Evolutionary conservation across 2,888 invertebrate genomes (phyloP).

Genomic region (Malthinus seriepunctatus): DNA sequence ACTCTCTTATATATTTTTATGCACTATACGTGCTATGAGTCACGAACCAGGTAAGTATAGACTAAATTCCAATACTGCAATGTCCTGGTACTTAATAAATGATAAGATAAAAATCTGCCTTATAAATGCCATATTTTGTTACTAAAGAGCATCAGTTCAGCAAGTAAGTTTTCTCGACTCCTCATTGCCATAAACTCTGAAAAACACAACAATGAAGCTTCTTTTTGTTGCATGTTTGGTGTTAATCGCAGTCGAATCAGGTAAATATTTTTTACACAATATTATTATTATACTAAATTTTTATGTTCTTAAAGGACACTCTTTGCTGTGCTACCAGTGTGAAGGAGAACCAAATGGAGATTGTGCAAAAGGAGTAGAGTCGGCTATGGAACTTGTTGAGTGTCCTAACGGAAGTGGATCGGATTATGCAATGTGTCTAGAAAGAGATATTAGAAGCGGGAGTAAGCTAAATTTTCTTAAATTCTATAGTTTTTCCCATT

Average conservation of each 20-base stretch:
- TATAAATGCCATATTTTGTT: too few relatives aligned
- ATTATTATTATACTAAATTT: too few relatives aligned
- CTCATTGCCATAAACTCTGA: too few relatives aligned
- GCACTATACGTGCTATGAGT: too few relatives aligned
- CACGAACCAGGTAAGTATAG: too few relatives aligned
- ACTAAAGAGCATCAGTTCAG: too few relatives aligned
- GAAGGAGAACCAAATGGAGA: constrained; percentile 2
- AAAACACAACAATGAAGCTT: background rate
- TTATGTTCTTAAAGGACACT: background rate
- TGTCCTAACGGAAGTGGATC: background rate
- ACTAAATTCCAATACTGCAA: too few relatives aligned
- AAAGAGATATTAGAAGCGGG: background rate
- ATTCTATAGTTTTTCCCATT: background rate
- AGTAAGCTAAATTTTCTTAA: background rate
- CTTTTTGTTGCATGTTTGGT: background rate
- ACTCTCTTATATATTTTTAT: too few relatives aligned
- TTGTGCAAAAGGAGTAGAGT: constrained; percentile 8
- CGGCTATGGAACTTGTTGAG: constrained; percentile 6
- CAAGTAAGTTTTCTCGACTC: too few relatives aligned
- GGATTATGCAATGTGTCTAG: background rate
- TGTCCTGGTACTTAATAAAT: too few relatives aligned
- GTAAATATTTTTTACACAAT: background rate
- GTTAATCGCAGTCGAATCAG: background rate
- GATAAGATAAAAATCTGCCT: too few relatives aligned
- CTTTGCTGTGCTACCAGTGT: constrained; percentile 9